phyloP scores from a whole-genome alignment of 2,888 invertebrate species.

The Sialis fuliginosa region DNA sequence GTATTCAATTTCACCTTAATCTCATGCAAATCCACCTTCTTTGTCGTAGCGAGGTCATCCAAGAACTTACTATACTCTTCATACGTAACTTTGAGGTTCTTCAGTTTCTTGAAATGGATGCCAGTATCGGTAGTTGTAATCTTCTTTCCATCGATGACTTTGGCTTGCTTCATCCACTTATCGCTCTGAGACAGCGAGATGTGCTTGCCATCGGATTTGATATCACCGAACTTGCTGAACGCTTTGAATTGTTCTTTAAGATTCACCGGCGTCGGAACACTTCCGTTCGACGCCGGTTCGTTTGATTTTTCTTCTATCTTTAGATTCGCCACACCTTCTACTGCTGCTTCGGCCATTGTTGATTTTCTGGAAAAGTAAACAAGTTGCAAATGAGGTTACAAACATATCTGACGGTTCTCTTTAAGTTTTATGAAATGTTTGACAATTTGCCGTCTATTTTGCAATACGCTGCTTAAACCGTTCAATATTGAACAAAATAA shows the following conservation, averaged over 20 bases:
- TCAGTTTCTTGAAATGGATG: slow-evolving; percentile 82
- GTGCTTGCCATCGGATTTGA: slow-evolving; percentile 70
- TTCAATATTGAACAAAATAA: too few species aligned
- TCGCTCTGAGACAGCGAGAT: slow-evolving; percentile 82
- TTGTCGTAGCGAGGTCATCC: slow-evolving; percentile 70
- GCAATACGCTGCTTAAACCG: too few species aligned
- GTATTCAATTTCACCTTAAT: slow-evolving; percentile 63
- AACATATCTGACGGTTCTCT: too few species aligned
- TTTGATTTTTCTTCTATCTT: too few species aligned
- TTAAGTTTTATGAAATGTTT: too few species aligned
- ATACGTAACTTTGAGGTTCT: slow-evolving; percentile 56
- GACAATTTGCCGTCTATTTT: too few species aligned
- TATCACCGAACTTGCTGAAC: slow-evolving; percentile 80
- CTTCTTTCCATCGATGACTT: slow-evolving; percentile 64
- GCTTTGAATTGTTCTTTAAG: slow-evolving; percentile 57
- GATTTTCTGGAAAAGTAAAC: too few species aligned
- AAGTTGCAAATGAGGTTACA: too few species aligned
- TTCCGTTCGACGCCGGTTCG: too few species aligned
- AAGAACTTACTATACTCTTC: slow-evolving; percentile 72
- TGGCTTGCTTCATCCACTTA: slow-evolving; percentile 92
- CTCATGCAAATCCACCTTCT: slow-evolving; percentile 60
- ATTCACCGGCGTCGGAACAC: too few species aligned
- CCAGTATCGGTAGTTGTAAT: slow-evolving; percentile 85
- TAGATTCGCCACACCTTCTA: too few species aligned
- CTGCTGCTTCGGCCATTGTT: too few species aligned